Evolutionary conservation across 2,113 vertebrate genomes (phyloP).

Genomic region (Ellobius talpinus): DNA sequence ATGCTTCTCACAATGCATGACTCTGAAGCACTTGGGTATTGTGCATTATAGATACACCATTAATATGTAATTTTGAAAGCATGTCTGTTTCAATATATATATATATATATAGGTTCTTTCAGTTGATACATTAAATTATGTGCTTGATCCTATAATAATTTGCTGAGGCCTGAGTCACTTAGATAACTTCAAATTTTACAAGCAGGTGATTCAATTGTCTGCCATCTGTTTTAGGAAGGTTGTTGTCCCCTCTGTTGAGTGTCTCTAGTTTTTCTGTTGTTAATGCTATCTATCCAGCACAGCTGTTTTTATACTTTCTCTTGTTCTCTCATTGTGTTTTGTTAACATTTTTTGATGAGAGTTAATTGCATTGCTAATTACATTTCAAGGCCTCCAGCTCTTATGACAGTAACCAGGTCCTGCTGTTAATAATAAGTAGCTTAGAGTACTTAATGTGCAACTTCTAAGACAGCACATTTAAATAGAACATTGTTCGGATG

Average conservation of each 20-base stretch:
- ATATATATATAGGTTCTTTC: slow-evolving; percentile 39
- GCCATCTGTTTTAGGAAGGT: slow-evolving; percentile 55
- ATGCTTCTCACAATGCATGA: not conserved
- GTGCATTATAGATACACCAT: not conserved
- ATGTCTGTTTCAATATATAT: slow-evolving; percentile 46
- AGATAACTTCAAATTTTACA: slow-evolving; percentile 39
- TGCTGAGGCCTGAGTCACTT: slow-evolving; percentile 54
- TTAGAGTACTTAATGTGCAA: slow-evolving; percentile 21
- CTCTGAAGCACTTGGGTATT: not conserved
- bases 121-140: slow-evolving; percentile 33
- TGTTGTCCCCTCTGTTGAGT: slow-evolving; percentile 59
- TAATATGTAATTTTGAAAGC: slow-evolving; percentile 63
- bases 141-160: slow-evolving; percentile 63
- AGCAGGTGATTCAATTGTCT: slow-evolving; percentile 69
- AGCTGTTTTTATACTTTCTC: slow-evolving; percentile 2
- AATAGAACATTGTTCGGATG: slow-evolving; percentile 30
- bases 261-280: slow-evolving; percentile 20
- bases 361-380: slow-evolving; percentile 68
- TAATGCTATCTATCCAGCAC: slow-evolving; percentile 58
- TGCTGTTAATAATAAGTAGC: slow-evolving; percentile 25
- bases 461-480: slow-evolving; percentile 45
- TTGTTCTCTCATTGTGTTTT: not conserved
- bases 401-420: not conserved
- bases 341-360: slow-evolving; percentile 31
- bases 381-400: not conserved